Evolutionary conservation across 2,888 invertebrate genomes (phyloP).

Genomic region (Drosophila peninsularis): DNA sequence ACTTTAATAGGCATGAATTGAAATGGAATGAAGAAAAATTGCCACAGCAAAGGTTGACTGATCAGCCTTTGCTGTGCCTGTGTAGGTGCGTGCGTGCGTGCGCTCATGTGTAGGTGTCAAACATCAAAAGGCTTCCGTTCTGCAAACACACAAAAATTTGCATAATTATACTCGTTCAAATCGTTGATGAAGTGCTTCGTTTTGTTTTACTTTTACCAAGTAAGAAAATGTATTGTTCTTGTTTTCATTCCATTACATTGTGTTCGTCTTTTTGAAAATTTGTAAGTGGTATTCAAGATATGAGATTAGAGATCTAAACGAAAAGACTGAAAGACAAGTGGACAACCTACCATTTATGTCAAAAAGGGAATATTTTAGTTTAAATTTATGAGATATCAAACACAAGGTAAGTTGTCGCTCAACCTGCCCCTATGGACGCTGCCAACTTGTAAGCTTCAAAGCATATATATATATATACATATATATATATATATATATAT

Average conservation of each 20-base stretch:
- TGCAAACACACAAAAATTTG: slow-evolving; percentile 28
- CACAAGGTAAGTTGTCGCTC: too few relatives aligned
- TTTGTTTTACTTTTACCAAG: neutral
- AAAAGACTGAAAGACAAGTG: too few relatives aligned
- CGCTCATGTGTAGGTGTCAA: slow-evolving; percentile 13
- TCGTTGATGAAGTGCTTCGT: neutral
- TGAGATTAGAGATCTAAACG: neutral
- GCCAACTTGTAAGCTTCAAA: too few relatives aligned
- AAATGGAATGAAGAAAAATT: slow-evolving; percentile 33
- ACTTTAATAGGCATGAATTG: slow-evolving; percentile 42
- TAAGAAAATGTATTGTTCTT: neutral
- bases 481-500: too few relatives aligned
- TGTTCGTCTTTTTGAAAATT: neutral
- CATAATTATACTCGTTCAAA: slow-evolving; percentile 25
- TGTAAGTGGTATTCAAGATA: neutral
- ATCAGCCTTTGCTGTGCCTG: slow-evolving; percentile 28
- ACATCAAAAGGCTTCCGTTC: slow-evolving; percentile 38
- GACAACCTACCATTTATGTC: too few relatives aligned
- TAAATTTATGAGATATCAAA: too few relatives aligned
- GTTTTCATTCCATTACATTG: neutral
- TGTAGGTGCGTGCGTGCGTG: slow-evolving; percentile 3
- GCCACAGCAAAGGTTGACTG: slow-evolving; percentile 38
- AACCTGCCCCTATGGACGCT: too few relatives aligned
- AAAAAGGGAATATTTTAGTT: too few relatives aligned
- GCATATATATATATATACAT: too few relatives aligned